Conservation (phyloP, 1,140 invertebrate species). For the Drosophila sucinea region DNA sequence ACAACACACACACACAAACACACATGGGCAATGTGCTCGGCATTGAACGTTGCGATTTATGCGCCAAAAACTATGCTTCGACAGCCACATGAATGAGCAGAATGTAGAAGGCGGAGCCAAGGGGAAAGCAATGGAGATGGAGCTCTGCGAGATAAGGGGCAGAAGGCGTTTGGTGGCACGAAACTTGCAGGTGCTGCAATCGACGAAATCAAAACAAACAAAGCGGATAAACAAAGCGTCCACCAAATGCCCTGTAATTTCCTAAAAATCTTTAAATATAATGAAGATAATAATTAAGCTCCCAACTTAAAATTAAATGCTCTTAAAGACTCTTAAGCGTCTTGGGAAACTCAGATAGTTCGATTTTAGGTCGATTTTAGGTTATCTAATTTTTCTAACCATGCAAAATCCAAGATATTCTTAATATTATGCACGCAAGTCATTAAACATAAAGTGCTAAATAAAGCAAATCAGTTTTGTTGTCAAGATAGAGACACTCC, state of each 20-base stretch:
- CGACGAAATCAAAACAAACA: conserved; percentile 72
- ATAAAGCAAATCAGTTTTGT: too few relatives aligned
- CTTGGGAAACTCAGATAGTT: too few relatives aligned
- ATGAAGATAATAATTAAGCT: not conserved
- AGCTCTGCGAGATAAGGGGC: not conserved
- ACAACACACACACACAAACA: conserved; percentile 19
- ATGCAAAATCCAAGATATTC: too few relatives aligned
- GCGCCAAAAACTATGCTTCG: conserved; percentile 81
- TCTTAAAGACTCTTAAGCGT: too few relatives aligned
- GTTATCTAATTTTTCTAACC: too few relatives aligned
- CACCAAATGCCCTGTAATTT: not conserved
- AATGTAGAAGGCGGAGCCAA: conserved; percentile 4
- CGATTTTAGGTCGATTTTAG: too few relatives aligned
- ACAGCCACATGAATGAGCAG: conserved; percentile 77
- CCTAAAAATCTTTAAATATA: not conserved
- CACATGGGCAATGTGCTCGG: conserved; percentile 43
- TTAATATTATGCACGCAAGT: too few relatives aligned
- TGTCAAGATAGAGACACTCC: too few relatives aligned
- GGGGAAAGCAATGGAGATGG: conserved; percentile 4
- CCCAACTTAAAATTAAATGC: too few relatives aligned
- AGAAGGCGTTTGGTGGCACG: conserved; percentile 30
- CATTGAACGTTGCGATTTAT: conserved; percentile 79
- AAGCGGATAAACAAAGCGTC: conserved; percentile 1
- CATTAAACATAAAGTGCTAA: too few relatives aligned
- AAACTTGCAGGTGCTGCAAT: conserved; percentile 68